phyloP scores from a whole-genome alignment of 2,113 vertebrate genomes.

The Burhinus bistriatus region DNA sequence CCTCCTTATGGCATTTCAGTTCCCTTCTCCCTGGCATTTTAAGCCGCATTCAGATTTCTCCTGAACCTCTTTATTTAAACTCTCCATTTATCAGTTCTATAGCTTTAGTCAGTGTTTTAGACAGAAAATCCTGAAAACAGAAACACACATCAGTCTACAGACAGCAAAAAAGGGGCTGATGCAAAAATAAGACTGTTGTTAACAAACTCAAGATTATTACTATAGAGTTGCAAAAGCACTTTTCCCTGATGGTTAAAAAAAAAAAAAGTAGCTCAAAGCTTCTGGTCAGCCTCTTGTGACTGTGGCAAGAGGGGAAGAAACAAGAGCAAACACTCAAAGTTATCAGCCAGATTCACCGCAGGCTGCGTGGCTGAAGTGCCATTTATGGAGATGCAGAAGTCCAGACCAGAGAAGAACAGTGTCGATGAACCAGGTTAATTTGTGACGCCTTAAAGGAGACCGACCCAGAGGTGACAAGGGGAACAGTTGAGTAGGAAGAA shows the following conservation, averaged over 20 bases:
- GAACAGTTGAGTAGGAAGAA: neutral
- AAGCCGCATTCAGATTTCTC: neutral
- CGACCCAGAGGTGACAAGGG: rapidly evolving
- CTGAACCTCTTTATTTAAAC: neutral
- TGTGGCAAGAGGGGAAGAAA: neutral
- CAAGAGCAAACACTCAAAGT: neutral
- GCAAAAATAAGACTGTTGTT: neutral
- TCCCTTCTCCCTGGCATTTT: neutral
- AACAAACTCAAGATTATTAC: neutral
- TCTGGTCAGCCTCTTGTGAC: neutral
- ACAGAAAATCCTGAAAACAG: neutral
- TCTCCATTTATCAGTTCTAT: neutral
- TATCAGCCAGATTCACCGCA: neutral
- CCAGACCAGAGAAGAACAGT: neutral
- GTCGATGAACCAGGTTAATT: neutral
- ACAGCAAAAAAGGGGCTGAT: neutral
- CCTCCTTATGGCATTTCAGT: neutral
- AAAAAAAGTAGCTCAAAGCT: neutral
- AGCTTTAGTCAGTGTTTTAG: neutral
- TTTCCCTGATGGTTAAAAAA: neutral
- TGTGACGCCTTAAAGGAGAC: neutral
- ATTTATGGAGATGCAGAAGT: neutral
- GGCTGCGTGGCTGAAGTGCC: neutral
- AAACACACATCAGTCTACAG: neutral
- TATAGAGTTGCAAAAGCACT: neutral